These are phyloP conservation scores for Sebastes glaucus DNA, from an alignment of 2,797 vertebrate species.

Conservation along the genomic window DNA sequence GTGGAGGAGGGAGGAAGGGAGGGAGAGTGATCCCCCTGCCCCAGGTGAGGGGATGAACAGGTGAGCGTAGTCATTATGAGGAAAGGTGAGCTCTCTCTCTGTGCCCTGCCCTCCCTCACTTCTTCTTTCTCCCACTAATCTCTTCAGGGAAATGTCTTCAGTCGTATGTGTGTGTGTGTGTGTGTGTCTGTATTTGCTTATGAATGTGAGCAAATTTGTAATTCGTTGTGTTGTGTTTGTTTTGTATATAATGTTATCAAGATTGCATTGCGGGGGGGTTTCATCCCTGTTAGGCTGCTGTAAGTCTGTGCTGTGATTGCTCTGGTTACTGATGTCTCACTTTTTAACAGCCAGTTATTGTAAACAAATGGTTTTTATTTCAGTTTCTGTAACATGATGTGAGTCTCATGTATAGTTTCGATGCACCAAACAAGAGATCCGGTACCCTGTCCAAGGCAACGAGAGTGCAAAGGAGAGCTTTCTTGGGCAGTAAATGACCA, in stretches of 20 bases:
- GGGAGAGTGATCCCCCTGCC: slow-evolving; percentile 73
- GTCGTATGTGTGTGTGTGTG: neutral
- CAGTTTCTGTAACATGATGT: neutral
- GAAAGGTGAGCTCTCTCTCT: slow-evolving; percentile 81
- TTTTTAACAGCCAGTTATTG: neutral
- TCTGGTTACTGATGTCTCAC: neutral
- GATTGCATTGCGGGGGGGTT: slow-evolving; percentile 2
- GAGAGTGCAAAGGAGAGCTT: neutral
- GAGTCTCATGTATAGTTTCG: neutral
- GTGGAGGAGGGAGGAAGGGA: slow-evolving; percentile 1
- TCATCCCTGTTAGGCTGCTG: slow-evolving; percentile 1
- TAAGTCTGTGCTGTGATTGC: neutral
- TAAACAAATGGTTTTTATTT: neutral
- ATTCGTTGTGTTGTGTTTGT: slow-evolving; percentile 38
- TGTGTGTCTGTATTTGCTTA: slow-evolving; percentile 35
- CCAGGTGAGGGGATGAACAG: slow-evolving; percentile 84
- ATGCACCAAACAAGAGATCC: neutral
- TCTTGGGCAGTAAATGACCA: neutral
- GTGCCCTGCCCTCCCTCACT: slow-evolving; percentile 49
- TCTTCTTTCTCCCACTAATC: slow-evolving; percentile 56
- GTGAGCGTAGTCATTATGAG: slow-evolving; percentile 81
- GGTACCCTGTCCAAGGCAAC: too few species aligned
- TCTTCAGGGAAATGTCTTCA: slow-evolving; percentile 51
- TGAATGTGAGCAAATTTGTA: slow-evolving; percentile 41
- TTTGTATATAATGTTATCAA: slow-evolving; percentile 10